phyloP scores from a whole-genome alignment of 2,888 invertebrate genomes.

The Adineta ricciae region DNA sequence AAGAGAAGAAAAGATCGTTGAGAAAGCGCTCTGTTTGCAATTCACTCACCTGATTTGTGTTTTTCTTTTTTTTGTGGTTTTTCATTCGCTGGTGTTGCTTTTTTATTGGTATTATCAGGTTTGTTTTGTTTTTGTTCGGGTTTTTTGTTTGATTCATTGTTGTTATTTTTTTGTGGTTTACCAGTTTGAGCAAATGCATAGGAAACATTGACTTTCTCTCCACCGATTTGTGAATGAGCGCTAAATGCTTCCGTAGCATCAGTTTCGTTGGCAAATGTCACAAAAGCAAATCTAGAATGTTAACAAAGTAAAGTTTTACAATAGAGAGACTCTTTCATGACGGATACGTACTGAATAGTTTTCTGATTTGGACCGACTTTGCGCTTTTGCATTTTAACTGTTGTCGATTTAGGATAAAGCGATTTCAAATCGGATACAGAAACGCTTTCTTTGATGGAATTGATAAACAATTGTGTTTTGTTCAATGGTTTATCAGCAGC shows the following conservation, averaged over 20 bases:
- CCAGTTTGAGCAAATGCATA: neutral
- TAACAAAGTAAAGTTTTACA: neutral
- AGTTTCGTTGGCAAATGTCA: neutral
- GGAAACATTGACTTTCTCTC: neutral
- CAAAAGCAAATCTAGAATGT: slow-evolving; percentile 10
- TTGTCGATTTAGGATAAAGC: neutral
- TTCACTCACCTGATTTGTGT: neutral
- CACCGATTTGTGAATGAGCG: slow-evolving; percentile 7
- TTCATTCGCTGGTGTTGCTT: neutral
- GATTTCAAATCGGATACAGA: neutral
- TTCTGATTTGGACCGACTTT: neutral
- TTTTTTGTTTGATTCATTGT: neutral
- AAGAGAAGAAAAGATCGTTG: too few species aligned
- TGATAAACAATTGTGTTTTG: slow-evolving; percentile 6
- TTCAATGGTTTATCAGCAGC: neutral
- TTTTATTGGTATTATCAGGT: neutral
- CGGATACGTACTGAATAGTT: neutral
- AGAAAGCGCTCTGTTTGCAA: neutral
- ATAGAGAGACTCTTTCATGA: too few species aligned
- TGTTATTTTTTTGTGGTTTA: neutral
- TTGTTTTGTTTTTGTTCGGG: neutral
- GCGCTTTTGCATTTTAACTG: slow-evolving; percentile 17
- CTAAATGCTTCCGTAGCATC: neutral
- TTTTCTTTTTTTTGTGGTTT: neutral
- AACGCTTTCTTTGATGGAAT: slow-evolving; percentile 1